These are phyloP conservation scores for Cyprinodon brontotheroides DNA, from an alignment of 2,113 vertebrate species.

Conservation along the genomic window DNA sequence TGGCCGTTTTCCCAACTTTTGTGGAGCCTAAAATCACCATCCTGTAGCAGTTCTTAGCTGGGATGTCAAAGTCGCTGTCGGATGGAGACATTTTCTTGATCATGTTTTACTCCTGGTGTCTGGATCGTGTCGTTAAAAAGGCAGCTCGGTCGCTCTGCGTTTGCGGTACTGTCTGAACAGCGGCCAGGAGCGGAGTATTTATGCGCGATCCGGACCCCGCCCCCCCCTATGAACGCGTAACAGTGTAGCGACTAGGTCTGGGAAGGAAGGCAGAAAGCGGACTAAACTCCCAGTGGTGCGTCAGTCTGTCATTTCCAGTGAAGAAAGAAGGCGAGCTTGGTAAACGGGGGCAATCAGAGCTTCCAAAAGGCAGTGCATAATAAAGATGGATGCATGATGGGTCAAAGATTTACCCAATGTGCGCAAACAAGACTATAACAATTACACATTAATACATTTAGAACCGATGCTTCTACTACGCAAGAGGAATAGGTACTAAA, in stretches of 20 bases:
- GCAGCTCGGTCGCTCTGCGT: background rate
- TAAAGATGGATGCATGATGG: background rate
- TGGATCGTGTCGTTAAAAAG: background rate
- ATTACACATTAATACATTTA: background rate
- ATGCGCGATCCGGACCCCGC: slow-evolving; percentile 34
- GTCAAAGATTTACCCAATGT: background rate
- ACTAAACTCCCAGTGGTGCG: slow-evolving; percentile 48
- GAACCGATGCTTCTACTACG: background rate
- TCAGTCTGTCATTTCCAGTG: slow-evolving; percentile 45
- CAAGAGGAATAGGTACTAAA: too few relatives aligned
- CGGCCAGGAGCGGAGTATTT: slow-evolving; percentile 36
- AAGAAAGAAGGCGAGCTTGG: background rate
- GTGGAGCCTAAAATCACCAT: slow-evolving; percentile 98
- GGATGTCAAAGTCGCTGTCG: slow-evolving; percentile 90
- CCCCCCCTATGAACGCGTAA: slow-evolving; percentile 64
- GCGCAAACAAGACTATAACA: background rate
- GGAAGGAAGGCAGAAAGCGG: slow-evolving; percentile 1
- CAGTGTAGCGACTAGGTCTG: background rate
- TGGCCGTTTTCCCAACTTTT: slow-evolving; percentile 97
- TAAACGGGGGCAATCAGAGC: background rate
- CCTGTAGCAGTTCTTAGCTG: slow-evolving; percentile 95
- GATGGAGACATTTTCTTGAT: slow-evolving; percentile 95
- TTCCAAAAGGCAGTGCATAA: background rate
- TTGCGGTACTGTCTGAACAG: slow-evolving; percentile 19
- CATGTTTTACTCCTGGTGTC: slow-evolving; percentile 76